Percentiles rank a stretch among this genome's conserved stretches.
Conservation (phyloP, 53 echinoderm and acorn worm genomes). For the Arbacia lixula region DNA sequence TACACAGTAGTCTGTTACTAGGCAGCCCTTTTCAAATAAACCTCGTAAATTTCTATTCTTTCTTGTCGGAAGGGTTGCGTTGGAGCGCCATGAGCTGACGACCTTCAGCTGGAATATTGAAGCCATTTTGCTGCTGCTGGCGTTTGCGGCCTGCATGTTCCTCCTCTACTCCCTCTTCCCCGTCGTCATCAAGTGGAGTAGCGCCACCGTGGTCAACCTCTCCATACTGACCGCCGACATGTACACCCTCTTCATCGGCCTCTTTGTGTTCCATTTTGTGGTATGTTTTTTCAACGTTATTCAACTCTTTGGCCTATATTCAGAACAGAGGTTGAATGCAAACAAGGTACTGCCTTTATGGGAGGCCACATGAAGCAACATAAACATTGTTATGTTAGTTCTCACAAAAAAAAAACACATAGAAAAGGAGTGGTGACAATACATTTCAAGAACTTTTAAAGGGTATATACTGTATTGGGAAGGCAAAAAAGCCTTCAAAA, state of each 20-base stretch:
- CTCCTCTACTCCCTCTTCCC: conserved; percentile 93
- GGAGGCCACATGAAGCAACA: neutral
- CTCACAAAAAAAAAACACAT: too few relatives aligned
- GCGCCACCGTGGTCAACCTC: conserved; percentile 93
- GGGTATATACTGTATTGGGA: too few relatives aligned
- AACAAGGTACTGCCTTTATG: neutral
- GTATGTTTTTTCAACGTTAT: conserved; percentile 54
- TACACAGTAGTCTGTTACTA: too few relatives aligned
- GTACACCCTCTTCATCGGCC: conserved; percentile 84
- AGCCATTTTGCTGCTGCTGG: conserved; percentile 78
- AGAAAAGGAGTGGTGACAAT: too few relatives aligned
- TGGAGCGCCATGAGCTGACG: conserved; percentile 83
- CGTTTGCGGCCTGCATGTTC: conserved; percentile 89
- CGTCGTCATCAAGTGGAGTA: conserved; percentile 88
- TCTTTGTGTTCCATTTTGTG: conserved; percentile 80
- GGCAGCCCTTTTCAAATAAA: too few relatives aligned
- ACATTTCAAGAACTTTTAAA: too few relatives aligned
- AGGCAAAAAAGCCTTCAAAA: too few relatives aligned
- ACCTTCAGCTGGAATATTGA: conserved; percentile 74
- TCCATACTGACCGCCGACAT: conserved; percentile 96
- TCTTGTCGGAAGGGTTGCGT: conserved; percentile 82
- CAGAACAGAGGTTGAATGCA: too few relatives aligned
- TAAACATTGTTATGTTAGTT: neutral
- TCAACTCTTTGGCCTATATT: conserved; percentile 87
- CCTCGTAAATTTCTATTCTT: too few relatives aligned